Evolutionary conservation across 2,797 vertebrate species (phyloP), one percentile per base, ranked within the genome.

Genomic region (Spea hammondii): DNA sequence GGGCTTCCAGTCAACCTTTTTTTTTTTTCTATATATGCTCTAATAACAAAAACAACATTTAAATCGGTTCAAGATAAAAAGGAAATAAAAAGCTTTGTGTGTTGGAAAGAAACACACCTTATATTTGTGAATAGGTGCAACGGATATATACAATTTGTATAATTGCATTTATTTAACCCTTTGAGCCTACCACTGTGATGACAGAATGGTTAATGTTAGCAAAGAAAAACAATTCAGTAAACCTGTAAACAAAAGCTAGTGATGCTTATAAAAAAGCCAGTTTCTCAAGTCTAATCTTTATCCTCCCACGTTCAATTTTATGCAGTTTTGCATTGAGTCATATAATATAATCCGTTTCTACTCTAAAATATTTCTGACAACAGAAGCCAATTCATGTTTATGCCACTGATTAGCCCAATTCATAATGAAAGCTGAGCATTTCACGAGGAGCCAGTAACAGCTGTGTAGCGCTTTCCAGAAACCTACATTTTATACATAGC

Each of bases 371-470:
- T 85, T 10, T 87, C 49, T 84, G 77, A 85, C 83, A 76, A 85
- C 32, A 83, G 78, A 80, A 82, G 82, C 70, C 76, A 79, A 72
- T 84, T 82, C 51, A 0, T 79, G 68, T 81, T 84, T 86, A 83
- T 84, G 79, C 79, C 86, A 82, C 85, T 77, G 78, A 82, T 84
- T 83, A 83, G 68, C 78, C 77, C 84, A 81, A 74, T 83, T 85
- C 85, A 81, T 79, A 84, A 49, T 32, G 65, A 85, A 82, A 74
- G 47, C 50, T 70, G 57, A 69, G 70, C 71, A 62, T 83, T 87
- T 86, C 84, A 82, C 69, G n/a, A 81, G 78, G 78, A 79, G 86
- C 53, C 65, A 79, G 74, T 64, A 82, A 83, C 84, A 85, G 46
- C 71, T 83, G 68, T 70, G 77, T 79, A 13, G 60, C 55, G 14